Evolutionary conservation across 2,113 vertebrate species (phyloP).

Genomic region (Sebastes fasciatus): DNA sequence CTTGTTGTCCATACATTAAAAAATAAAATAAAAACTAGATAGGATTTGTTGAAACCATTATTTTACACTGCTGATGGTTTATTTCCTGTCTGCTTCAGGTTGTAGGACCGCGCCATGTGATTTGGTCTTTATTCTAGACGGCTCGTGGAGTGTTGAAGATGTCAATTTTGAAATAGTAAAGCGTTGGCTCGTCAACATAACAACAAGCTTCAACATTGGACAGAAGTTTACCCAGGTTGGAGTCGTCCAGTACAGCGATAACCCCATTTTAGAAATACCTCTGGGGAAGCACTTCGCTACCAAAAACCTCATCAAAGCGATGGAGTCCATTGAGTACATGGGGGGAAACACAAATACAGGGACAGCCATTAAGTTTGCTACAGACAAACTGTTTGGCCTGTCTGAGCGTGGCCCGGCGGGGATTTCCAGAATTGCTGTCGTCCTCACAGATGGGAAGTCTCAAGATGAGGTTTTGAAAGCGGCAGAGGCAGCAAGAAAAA

Average conservation of each 20-base stretch:
- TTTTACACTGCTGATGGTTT: slow-evolving; percentile 23
- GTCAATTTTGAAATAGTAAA: slow-evolving; percentile 98
- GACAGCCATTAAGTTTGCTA: slow-evolving; percentile 93
- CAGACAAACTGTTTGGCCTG: slow-evolving; percentile 92
- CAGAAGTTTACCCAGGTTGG: slow-evolving; percentile 96
- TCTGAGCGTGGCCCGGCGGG: slow-evolving; percentile 88
- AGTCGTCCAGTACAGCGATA: slow-evolving; percentile 96
- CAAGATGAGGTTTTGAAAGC: slow-evolving; percentile 94
- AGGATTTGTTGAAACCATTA: background rate
- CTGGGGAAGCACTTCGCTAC: slow-evolving; percentile 88
- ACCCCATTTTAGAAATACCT: slow-evolving; percentile 93
- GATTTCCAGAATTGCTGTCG: slow-evolving; percentile 94
- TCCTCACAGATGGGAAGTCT: slow-evolving; percentile 96
- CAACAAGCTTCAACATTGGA: slow-evolving; percentile 94
- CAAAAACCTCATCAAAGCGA: slow-evolving; percentile 86
- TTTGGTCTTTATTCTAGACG: slow-evolving; percentile 96
- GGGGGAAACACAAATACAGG: slow-evolving; percentile 97
- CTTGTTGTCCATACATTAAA: slow-evolving; percentile 57
- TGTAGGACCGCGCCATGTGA: slow-evolving; percentile 95
- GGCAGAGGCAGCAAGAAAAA: slow-evolving; percentile 93
- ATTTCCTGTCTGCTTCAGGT: slow-evolving; percentile 82
- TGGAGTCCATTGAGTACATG: slow-evolving; percentile 93
- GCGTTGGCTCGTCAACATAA: slow-evolving; percentile 96
- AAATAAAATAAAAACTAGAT: background rate
- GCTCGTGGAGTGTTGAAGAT: slow-evolving; percentile 96